Evolutionary conservation across 2,888 invertebrate species (phyloP).

Genomic region (Eristalinus aeneus): DNA sequence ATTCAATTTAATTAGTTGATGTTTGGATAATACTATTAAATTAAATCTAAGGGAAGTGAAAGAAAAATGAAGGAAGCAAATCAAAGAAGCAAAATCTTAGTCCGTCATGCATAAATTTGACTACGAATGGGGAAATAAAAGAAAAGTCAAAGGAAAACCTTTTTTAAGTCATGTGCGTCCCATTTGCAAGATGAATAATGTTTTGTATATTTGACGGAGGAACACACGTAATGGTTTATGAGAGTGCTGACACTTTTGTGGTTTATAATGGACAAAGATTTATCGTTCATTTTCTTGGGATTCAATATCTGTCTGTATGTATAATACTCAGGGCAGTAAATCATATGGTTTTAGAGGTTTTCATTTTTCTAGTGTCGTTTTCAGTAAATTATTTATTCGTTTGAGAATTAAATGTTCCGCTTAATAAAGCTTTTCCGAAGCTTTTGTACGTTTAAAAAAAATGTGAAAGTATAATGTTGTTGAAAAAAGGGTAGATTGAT

Average conservation of each 20-base stretch:
- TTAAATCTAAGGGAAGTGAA: background rate
- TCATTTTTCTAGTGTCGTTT: background rate
- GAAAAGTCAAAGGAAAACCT: background rate
- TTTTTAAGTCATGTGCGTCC: conserved; percentile 20
- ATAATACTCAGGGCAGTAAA: conserved; percentile 16
- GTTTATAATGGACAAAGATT: conserved; percentile 45
- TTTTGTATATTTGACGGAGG: conserved; percentile 13
- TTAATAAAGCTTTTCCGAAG: too few relatives aligned
- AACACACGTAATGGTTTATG: conserved; percentile 27
- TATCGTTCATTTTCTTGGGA: conserved; percentile 3
- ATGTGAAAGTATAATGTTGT: too few relatives aligned
- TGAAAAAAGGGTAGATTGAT: too few relatives aligned
- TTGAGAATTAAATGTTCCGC: too few relatives aligned
- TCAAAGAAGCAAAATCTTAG: background rate
- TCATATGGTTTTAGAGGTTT: conserved; percentile 5
- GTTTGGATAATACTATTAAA: conserved; percentile 25
- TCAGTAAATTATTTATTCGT: background rate
- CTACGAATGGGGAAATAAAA: conserved; percentile 10
- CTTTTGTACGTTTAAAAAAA: too few relatives aligned
- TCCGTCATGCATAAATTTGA: conserved; percentile 24
- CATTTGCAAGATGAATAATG: conserved; percentile 32
- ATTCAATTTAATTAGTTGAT: conserved; percentile 40
- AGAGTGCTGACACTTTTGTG: conserved; percentile 25
- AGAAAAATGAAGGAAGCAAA: background rate
- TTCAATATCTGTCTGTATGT: background rate